phyloP scores from a whole-genome alignment of 2,888 invertebrate genomes.

The Rambutsinella grinnellia region DNA sequence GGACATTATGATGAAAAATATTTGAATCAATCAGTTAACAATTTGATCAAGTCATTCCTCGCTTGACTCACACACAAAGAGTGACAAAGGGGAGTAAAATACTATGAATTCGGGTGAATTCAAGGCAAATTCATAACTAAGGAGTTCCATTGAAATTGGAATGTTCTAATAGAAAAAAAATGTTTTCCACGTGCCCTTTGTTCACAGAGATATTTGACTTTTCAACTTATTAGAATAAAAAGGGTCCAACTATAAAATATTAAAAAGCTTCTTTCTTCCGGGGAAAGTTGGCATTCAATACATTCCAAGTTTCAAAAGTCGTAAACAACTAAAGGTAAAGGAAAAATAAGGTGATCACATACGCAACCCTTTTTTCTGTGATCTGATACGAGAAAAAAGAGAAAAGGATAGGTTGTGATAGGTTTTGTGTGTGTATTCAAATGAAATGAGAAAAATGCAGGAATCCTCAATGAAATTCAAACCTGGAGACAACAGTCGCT shows the following conservation, averaged over 20 bases:
- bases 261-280: not conserved
- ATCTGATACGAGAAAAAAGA: not conserved
- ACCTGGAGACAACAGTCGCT: not conserved
- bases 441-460: not conserved
- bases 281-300: not conserved
- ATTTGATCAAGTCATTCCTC: no score
- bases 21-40: no score
- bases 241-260: not conserved
- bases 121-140: no score
- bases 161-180: no score
- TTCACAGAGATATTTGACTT: not conserved
- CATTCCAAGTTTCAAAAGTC: no score
- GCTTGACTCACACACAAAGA: no score
- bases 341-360: no score
- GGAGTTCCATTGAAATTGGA: no score
- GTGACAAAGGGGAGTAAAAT: no score
- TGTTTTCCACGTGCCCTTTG: not conserved
- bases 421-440: not conserved
- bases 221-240: not conserved
- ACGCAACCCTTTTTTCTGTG: no score
- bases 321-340: not conserved
- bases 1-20: no score
- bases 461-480: not conserved
- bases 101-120: no score
- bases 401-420: not conserved